Percentiles rank a stretch among this genome's conserved stretches.
Conservation (phyloP, 2,113 vertebrate genomes). For the Myotis yumanensis region DNA sequence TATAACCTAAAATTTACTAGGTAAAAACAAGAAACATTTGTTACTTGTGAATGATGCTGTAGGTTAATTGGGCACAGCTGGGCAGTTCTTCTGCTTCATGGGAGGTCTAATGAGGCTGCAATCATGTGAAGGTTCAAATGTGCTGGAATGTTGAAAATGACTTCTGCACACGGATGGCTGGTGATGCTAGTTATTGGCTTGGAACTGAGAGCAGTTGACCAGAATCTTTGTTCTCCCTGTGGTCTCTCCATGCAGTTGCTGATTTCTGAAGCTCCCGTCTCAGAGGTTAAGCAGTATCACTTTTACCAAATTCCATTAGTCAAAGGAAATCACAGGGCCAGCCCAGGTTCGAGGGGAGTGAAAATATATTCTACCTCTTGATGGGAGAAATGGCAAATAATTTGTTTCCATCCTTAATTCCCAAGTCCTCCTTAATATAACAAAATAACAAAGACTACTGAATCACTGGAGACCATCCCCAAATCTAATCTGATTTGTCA, state of each 20-base stretch:
- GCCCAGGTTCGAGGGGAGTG: neutral
- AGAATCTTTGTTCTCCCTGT: neutral
- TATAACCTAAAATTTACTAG: neutral
- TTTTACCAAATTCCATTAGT: neutral
- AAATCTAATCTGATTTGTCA: neutral
- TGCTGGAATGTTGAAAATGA: neutral
- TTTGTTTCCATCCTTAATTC: neutral
- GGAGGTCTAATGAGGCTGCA: slow-evolving; percentile 33
- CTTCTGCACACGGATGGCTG: neutral
- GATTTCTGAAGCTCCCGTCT: neutral
- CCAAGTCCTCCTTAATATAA: neutral
- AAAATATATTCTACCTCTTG: neutral
- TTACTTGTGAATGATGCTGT: neutral
- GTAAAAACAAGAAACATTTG: neutral
- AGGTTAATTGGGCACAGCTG: neutral
- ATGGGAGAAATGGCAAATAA: neutral
- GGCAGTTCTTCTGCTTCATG: neutral
- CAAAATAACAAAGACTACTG: neutral
- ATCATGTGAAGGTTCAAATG: neutral
- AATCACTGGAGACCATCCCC: neutral
- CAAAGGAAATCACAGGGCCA: neutral
- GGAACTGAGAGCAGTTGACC: neutral
- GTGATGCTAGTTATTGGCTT: neutral
- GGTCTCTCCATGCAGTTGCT: neutral
- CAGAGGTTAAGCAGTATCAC: neutral